Evolutionary conservation across 2,113 vertebrate species (phyloP).

Genomic region (Monopterus albus): DNA sequence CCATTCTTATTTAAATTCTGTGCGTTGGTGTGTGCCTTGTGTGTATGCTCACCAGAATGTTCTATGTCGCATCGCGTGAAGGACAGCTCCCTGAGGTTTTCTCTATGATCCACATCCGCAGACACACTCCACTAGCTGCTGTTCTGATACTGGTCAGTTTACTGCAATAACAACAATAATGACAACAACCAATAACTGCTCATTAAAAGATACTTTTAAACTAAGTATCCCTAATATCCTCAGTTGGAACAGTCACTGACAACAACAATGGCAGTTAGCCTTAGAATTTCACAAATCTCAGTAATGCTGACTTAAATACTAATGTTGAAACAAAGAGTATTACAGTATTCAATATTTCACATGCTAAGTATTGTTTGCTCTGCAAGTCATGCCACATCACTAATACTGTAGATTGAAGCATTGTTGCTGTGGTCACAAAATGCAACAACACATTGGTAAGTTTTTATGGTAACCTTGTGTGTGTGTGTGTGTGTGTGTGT

Average conservation of each 20-base stretch:
- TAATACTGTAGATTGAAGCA: no score
- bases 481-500: no score
- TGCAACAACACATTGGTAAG: no score
- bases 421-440: no score
- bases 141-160: slow-evolving; percentile 93
- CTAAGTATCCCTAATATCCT: neutral
- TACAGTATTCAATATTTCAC: no score
- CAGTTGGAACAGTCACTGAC: neutral
- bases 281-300: no score
- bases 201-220: neutral
- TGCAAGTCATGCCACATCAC: no score
- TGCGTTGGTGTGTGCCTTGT: neutral
- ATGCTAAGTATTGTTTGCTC: no score
- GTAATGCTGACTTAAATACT: no score
- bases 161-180: neutral
- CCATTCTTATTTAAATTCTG: neutral
- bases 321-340: no score
- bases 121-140: slow-evolving; percentile 95
- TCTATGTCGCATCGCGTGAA: slow-evolving; percentile 95
- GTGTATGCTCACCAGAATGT: slow-evolving; percentile 85
- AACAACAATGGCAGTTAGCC: no score
- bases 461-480: no score
- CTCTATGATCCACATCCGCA: slow-evolving; percentile 96
- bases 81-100: slow-evolving; percentile 96
- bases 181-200: neutral